Evolutionary conservation across 2,797 vertebrate species (phyloP).

Genomic region (Lates japonicus): DNA sequence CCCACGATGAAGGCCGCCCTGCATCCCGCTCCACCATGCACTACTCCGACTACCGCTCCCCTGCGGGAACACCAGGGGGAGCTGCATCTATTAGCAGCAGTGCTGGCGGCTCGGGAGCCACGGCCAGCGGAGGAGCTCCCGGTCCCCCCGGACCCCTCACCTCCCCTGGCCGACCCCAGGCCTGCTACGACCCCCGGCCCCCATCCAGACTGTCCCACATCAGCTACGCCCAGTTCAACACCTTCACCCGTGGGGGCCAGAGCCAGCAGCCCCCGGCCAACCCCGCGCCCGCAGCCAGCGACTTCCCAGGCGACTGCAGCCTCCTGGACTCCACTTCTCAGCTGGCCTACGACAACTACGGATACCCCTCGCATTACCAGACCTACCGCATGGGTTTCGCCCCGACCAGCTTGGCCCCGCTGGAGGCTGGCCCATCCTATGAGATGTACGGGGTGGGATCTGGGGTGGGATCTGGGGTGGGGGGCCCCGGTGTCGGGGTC

Average conservation of each 20-base stretch:
- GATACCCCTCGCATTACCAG: conserved; percentile 90
- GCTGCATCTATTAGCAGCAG: conserved; percentile 83
- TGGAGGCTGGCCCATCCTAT: conserved; percentile 86
- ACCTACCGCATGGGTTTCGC: conserved; percentile 93
- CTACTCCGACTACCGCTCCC: conserved; percentile 92
- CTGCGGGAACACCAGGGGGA: conserved; percentile 79
- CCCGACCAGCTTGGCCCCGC: conserved; percentile 86
- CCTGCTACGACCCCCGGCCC: conserved; percentile 92
- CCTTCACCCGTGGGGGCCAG: conserved; percentile 88
- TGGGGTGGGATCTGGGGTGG: conserved; percentile 78
- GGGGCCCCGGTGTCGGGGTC: conserved; percentile 80
- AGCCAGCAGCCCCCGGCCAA: conserved; percentile 83
- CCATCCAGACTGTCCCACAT: conserved; percentile 95
- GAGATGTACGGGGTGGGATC: conserved; percentile 88
- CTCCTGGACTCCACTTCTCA: conserved; percentile 90
- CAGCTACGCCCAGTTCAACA: conserved; percentile 96
- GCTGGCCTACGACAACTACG: conserved; percentile 95
- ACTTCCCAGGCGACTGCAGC: conserved; percentile 86
- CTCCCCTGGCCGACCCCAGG: conserved; percentile 87
- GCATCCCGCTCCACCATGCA: conserved; percentile 93
- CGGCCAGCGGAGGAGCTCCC: conserved; percentile 82
- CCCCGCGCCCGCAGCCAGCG: conserved; percentile 76
- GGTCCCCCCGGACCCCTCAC: conserved; percentile 89
- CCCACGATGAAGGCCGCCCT: conserved; percentile 92
- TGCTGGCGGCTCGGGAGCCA: conserved; percentile 81